Evolutionary conservation across 2,113 vertebrate genomes (phyloP).

Genomic region (Propithecus coquereli): DNA sequence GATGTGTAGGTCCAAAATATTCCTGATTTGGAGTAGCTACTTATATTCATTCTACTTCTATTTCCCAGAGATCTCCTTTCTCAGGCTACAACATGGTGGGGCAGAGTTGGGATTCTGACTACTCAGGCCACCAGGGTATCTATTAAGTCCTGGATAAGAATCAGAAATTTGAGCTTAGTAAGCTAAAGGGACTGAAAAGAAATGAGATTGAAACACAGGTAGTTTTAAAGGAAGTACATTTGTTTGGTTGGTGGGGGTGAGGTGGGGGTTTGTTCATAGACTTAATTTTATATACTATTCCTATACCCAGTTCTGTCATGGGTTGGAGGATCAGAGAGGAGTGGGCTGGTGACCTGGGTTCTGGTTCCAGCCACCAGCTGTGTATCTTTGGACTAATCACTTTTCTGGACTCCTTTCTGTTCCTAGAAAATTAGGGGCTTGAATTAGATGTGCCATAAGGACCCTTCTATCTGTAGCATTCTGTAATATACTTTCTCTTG

Average conservation of each 20-base stretch:
- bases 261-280: not conserved
- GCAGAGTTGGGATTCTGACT: not conserved
- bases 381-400: not conserved
- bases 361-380: not conserved
- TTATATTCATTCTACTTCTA: not conserved
- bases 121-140: not conserved
- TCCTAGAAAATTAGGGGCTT: not conserved
- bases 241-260: not conserved
- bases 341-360: not conserved
- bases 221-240: not conserved
- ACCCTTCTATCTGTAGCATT: not conserved
- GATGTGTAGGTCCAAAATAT: not conserved
- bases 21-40: not conserved
- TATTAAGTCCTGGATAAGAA: not conserved
- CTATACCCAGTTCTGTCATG: not conserved
- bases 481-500: not conserved
- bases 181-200: not conserved
- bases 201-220: not conserved
- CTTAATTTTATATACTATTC: not conserved
- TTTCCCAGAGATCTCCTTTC: not conserved
- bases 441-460: not conserved
- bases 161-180: conserved; percentile 30
- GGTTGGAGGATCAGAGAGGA: not conserved
- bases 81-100: not conserved
- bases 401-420: not conserved